Percentiles rank a stretch among this genome's conserved stretches.
Conservation (phyloP, 2,797 vertebrate species). For the Scarus forsteni region DNA sequence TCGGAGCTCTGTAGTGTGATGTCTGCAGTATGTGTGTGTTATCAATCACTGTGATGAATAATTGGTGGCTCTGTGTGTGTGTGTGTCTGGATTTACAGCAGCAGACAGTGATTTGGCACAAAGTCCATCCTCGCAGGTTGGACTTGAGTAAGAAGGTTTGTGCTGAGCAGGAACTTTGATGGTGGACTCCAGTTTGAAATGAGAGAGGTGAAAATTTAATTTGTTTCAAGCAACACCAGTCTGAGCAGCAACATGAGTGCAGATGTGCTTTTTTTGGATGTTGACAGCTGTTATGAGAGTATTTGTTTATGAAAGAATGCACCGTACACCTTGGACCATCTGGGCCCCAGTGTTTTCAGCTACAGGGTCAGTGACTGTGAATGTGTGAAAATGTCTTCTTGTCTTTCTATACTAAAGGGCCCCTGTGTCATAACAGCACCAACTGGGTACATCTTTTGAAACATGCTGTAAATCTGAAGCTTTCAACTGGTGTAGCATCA, state of each 20-base stretch:
- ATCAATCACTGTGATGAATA: conserved; percentile 63
- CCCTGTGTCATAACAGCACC: too few species aligned
- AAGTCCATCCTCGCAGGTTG: conserved; percentile 15
- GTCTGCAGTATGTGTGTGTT: conserved; percentile 38
- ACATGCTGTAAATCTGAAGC: too few species aligned
- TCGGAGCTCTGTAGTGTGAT: conserved; percentile 2
- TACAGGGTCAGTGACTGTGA: conserved; percentile 21
- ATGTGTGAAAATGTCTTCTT: conserved; percentile 15
- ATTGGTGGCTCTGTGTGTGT: conserved; percentile 21
- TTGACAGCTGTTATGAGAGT: conserved; percentile 38
- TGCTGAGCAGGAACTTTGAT: not conserved
- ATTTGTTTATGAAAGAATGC: conserved; percentile 8
- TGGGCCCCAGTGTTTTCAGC: conserved; percentile 38
- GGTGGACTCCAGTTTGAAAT: not conserved
- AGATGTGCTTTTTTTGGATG: conserved; percentile 23
- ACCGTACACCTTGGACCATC: conserved; percentile 56
- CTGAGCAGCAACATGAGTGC: not conserved
- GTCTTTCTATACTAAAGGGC: not conserved
- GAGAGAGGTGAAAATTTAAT: too few species aligned
- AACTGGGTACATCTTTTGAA: too few species aligned
- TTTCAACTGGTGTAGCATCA: too few species aligned
- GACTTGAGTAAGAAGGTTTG: conserved; percentile 4
- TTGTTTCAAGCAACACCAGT: too few species aligned
- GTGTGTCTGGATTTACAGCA: conserved; percentile 40
- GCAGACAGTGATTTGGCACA: conserved; percentile 18